Evolutionary conservation across 2,888 invertebrate species (phyloP), one percentile per base, ranked within the genome.

Genomic region (Tiliacea citrago): DNA sequence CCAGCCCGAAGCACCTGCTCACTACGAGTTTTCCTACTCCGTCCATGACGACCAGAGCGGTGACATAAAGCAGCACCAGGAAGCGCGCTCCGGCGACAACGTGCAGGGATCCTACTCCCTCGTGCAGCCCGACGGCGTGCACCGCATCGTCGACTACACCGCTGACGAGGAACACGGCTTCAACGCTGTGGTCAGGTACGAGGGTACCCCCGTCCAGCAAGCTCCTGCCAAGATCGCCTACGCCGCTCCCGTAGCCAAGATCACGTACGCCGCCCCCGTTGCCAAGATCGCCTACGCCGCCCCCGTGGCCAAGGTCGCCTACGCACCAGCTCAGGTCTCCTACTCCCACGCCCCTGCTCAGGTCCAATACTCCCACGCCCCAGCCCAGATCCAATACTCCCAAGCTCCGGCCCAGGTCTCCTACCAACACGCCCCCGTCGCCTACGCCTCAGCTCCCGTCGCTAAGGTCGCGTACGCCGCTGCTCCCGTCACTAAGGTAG

Each of bases 71-170:
- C 92, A 95, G 82, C 96, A 96, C 90, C 93, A 95, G 78, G 96
- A 96, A 84, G 85, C 91, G 63, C 96, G 96, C 84, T 83, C 90
- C 81, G 96, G 96, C 8, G 95, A 96, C 88, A 90, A 89, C 79
- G 95, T 96, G 45, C 95, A 95, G 60, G 96, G 96, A 77, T 95
- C 93, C 60, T 96, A 96, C 93, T 95, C 96, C 3, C 93, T 96
- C 35, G 91, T 96, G 53, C 96, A 96, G 77, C 96, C 96, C 79
- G 96, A 96, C 74, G 96, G 96, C 6, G 92, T 94, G 58, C 92
- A 91, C 86, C 94, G 96, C 78, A 93, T 96, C 78, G 96, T 96
- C 13, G 95, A 96, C 76, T 96, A 96, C 93, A 93, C 94, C 85
- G 91, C 96, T 51, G 95, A 96, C 88, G 92, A 93, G 69, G 92